Evolutionary conservation across 2,113 vertebrate species (phyloP).

Genomic region (Turdus rufiventris): DNA sequence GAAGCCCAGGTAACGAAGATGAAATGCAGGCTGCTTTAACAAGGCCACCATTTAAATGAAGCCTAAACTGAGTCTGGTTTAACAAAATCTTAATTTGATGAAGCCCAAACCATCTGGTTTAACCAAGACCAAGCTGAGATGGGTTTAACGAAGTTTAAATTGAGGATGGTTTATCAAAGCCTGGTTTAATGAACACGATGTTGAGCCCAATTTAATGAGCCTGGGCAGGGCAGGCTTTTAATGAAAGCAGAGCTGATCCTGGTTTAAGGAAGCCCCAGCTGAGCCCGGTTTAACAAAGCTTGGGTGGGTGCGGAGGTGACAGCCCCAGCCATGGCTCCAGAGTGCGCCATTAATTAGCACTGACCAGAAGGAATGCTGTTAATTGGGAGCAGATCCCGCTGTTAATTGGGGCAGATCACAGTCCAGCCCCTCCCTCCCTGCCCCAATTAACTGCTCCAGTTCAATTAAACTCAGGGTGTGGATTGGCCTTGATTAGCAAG

Average conservation of each 20-base stretch:
- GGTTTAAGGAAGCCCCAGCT: neutral
- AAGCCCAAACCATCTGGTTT: neutral
- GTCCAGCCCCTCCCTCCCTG: neutral
- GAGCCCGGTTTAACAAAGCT: neutral
- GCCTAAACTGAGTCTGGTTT: neutral
- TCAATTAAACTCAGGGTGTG: neutral
- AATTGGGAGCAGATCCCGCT: neutral
- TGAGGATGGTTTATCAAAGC: neutral
- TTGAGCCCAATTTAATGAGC: neutral
- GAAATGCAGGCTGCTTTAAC: too few species aligned
- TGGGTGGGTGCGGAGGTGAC: neutral
- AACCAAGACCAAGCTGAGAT: neutral
- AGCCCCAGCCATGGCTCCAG: fast-evolving
- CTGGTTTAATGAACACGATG: neutral
- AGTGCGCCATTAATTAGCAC: neutral
- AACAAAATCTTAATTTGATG: neutral
- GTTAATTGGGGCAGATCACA: neutral
- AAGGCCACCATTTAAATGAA: too few species aligned
- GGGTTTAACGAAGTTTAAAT: neutral
- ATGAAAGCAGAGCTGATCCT: too few species aligned
- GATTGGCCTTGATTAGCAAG: neutral
- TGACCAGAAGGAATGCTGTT: fast-evolving
- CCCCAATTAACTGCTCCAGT: neutral
- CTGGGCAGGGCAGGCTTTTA: neutral
- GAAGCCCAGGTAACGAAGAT: too few species aligned